phyloP scores from a whole-genome alignment of 2,113 vertebrate genomes.

The Tachycineta bicolor region DNA sequence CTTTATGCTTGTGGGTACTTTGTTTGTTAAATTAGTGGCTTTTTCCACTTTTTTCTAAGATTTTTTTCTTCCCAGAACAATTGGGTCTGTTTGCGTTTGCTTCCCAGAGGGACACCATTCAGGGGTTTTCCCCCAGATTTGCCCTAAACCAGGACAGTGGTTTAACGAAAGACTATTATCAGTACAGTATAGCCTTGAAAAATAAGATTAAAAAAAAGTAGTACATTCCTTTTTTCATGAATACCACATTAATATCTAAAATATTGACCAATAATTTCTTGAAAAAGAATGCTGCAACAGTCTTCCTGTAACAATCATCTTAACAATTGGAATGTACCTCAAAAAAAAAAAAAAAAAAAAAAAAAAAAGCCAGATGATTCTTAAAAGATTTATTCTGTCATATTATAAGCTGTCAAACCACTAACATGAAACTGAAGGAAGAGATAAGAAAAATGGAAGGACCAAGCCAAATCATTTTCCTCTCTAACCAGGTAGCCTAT shows the following conservation, averaged over 20 bases:
- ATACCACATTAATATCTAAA: not conserved
- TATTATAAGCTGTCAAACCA: not conserved
- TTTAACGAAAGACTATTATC: not conserved
- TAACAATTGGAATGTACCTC: not conserved
- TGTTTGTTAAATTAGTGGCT: too few relatives aligned
- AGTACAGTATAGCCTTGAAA: not conserved
- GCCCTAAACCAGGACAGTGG: too few relatives aligned
- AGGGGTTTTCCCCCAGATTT: too few relatives aligned
- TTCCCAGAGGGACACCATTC: too few relatives aligned
- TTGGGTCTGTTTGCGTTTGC: too few relatives aligned
- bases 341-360: not conserved
- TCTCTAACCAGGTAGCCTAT: not conserved
- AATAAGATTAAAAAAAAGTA: not conserved
- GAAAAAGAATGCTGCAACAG: not conserved
- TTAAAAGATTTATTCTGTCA: not conserved
- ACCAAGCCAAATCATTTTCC: rapidly evolving
- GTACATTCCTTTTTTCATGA: too few relatives aligned
- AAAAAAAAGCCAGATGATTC: not conserved
- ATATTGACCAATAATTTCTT: not conserved
- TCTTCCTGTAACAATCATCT: not conserved
- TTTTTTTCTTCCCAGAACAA: too few relatives aligned
- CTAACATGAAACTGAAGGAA: not conserved
- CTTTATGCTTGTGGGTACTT: too few relatives aligned
- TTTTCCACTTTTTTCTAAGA: too few relatives aligned
- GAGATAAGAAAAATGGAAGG: not conserved